Conservation (phyloP, 1,140 invertebrate genomes). For the Heliconius nattereri region DNA sequence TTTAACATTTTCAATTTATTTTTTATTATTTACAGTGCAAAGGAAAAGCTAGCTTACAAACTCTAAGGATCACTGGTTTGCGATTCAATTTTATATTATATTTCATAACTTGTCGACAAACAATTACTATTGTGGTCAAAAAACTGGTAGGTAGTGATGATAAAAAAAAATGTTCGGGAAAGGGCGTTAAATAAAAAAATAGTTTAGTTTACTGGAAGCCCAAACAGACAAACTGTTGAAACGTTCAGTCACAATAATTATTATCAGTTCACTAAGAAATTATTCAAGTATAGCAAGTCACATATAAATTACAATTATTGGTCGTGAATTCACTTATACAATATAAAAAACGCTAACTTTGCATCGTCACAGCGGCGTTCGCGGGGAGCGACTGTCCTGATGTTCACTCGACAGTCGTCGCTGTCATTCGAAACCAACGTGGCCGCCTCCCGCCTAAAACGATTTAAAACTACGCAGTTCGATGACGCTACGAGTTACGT, state of each 20-base stretch:
- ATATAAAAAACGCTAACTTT: conserved; percentile 69
- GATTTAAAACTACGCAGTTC: conserved; percentile 55
- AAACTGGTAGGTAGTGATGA: conserved; percentile 3
- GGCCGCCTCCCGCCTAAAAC: conserved; percentile 56
- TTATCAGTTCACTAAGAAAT: conserved; percentile 78
- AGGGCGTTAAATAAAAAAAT: conserved; percentile 61
- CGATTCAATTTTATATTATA: conserved; percentile 1
- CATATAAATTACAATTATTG: conserved; percentile 79
- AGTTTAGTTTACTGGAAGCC: conserved; percentile 77
- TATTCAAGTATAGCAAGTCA: conserved; percentile 63
- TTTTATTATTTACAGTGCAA: conserved; percentile 74
- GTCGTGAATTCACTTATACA: conserved; percentile 74
- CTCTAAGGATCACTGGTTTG: conserved; percentile 62
- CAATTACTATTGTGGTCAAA: conserved; percentile 8
- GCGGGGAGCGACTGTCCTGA: conserved; percentile 41
- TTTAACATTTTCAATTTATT: conserved; percentile 54
- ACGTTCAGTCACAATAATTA: conserved; percentile 74
- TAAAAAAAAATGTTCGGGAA: background rate
- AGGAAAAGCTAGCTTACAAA: conserved; percentile 57
- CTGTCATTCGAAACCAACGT: conserved; percentile 28
- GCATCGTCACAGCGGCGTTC: conserved; percentile 63
- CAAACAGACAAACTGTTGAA: conserved; percentile 76
- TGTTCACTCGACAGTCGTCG: background rate
- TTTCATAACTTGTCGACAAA: conserved; percentile 23
- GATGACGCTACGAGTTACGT: conserved; percentile 67